phyloP scores from a whole-genome alignment of 2,113 vertebrate genomes.

The Spea multiplicata region DNA sequence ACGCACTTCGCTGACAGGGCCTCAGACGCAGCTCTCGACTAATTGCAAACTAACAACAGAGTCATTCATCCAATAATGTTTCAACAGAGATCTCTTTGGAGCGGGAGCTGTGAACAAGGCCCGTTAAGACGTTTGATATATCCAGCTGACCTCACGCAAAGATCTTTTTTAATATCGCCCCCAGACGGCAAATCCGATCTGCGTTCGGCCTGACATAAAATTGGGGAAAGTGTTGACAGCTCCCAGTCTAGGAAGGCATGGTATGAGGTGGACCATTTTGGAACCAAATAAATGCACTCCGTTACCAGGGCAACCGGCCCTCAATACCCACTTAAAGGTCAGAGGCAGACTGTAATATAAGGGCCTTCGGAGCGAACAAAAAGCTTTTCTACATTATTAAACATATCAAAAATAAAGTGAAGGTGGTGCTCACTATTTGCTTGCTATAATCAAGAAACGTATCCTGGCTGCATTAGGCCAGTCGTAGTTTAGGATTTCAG shows the following conservation, averaged over 20 bases:
- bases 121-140: constrained; percentile 42
- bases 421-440: neutral
- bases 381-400: constrained; percentile 45
- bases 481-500: neutral
- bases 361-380: constrained; percentile 47
- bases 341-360: neutral
- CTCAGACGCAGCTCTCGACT: constrained; percentile 18
- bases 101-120: neutral
- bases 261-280: constrained; percentile 53
- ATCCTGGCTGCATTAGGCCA: neutral
- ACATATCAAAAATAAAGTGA: constrained; percentile 23
- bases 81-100: constrained; percentile 12
- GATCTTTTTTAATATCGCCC: constrained; percentile 23
- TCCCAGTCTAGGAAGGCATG: constrained; percentile 51
- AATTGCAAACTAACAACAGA: constrained; percentile 33
- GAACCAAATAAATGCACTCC: constrained; percentile 50
- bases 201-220: constrained; percentile 55
- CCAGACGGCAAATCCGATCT: constrained; percentile 18
- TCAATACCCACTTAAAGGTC: constrained; percentile 50
- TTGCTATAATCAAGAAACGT: too few species aligned
- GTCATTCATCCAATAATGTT: constrained; percentile 34
- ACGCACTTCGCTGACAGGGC: constrained; percentile 54
- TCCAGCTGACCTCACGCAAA: constrained; percentile 29
- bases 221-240: constrained; percentile 56
- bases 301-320: constrained; percentile 47